Evolutionary conservation across 92 coral and sea anemone species (phyloP).

Genomic region (Siderastrea siderea): DNA sequence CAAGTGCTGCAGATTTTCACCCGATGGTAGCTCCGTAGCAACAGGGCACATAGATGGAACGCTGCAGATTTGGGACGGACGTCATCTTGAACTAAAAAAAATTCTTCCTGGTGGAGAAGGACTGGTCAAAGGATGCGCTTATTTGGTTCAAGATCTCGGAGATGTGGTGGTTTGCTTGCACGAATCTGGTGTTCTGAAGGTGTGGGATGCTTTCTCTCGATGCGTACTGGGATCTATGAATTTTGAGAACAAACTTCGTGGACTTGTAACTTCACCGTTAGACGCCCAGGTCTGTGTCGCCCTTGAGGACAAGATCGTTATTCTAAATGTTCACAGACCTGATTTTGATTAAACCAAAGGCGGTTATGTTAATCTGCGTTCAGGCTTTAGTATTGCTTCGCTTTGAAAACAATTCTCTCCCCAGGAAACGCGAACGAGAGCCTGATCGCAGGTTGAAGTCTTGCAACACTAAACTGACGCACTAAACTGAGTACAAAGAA

Average conservation of each 20-base stretch:
- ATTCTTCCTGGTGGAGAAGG: conserved; percentile 30
- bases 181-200: conserved; percentile 50
- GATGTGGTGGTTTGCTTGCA: conserved; percentile 33
- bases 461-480: no score
- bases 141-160: conserved; percentile 40
- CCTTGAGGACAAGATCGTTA: conserved; percentile 48
- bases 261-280: conserved; percentile 52
- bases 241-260: conserved; percentile 55
- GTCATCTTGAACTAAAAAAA: conserved; percentile 7
- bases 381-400: no score
- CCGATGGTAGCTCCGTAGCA: conserved; percentile 39
- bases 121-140: conserved; percentile 51
- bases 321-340: conserved; percentile 42
- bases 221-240: conserved; percentile 35
- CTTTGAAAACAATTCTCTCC: no score
- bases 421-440: no score
- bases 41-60: conserved; percentile 62
- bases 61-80: conserved; percentile 56
- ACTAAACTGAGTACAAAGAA: no score
- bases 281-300: conserved; percentile 59
- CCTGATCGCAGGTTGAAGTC: no score
- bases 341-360: background rate
- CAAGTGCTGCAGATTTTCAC: conserved; percentile 61
- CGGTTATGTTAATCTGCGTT: background rate
- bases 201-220: conserved; percentile 41